Evolutionary conservation across 2,888 invertebrate genomes (phyloP), one percentile per base, ranked within the genome.

Genomic region (Dorcus parallelipipedus): DNA sequence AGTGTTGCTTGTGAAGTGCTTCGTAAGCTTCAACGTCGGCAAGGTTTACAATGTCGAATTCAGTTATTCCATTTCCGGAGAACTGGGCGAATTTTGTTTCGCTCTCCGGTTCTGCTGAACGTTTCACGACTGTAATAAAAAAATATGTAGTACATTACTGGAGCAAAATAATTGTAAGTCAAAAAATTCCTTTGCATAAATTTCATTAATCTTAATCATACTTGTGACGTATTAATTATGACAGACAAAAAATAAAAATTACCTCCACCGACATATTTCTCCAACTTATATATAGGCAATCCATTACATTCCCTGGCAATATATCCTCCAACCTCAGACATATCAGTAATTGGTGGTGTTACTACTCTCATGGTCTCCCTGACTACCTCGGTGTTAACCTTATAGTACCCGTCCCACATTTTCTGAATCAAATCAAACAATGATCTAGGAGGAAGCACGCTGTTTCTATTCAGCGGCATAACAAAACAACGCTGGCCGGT

Each of bases 401-500:
- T 85, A 74, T 92, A 93, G 74, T 91, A 90, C 8, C 88, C 88
- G 64, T 86, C 84, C 77, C 85, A 85, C 86, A 93, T 89, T 78
- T 92, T 93, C 65, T 84, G 81, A 64, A 94, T 82, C 10, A 90
- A 84, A 81, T 95, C 95, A 67, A 84, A 84, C 74, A 92, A 84
- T 69, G 89, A 89, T 66, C 84, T 86, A 3, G 97, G 97, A 42
- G 90, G 87, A 71, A 92, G 79, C 62, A 94, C 90, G 56, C 85
- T 80, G 38, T 83, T 83, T 38, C 90, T 85, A 79, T 96, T 90
- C 73, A 97, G 80, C 0, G 91, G 90, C 92, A 95, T 93, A 14
- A 94, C 85, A 80, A 95, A 97, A 81, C 97, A 97, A 33, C 92
- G 87, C 53, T 81, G 80, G 17, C 74, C 76, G 23, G 74, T 73